These are phyloP conservation scores for Stenolophus ochropezus DNA, from an alignment of 2,888 invertebrate species.

Conservation along the genomic window DNA sequence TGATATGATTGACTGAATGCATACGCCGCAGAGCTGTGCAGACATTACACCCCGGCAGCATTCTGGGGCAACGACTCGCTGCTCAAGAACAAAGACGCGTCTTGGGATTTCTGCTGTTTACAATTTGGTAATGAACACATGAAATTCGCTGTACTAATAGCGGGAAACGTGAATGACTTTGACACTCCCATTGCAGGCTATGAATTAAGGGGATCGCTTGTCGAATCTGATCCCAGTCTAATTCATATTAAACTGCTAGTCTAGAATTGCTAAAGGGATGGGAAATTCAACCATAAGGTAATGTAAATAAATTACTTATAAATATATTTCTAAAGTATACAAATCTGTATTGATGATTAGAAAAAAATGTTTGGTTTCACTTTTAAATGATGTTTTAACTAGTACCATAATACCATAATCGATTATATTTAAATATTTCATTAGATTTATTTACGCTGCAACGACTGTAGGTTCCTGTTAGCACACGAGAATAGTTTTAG, in stretches of 20 bases:
- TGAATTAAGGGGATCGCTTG: constrained; percentile 2
- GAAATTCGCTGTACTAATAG: constrained; percentile 17
- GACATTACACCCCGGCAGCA: background rate
- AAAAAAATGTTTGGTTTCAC: background rate
- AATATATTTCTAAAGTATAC: no score
- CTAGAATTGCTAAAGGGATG: background rate
- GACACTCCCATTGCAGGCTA: background rate
- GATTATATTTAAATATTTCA: background rate
- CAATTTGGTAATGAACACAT: constrained; percentile 39
- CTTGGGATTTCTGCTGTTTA: constrained; percentile 37
- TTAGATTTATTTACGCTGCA: no score
- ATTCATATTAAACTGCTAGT: background rate
- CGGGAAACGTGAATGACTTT: constrained; percentile 17
- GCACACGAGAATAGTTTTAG: no score
- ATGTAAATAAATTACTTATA: no score
- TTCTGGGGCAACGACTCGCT: background rate
- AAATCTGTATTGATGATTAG: background rate
- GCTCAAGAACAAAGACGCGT: constrained; percentile 20
- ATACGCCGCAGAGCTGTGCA: background rate
- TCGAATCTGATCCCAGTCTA: constrained; percentile 1
- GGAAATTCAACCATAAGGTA: background rate
- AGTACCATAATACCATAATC: background rate
- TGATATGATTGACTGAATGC: constrained; percentile 5
- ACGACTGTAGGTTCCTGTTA: no score
- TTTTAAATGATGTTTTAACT: background rate